phyloP scores from a whole-genome alignment of 2,888 invertebrate genomes.

The Eubasilissa splendida region DNA sequence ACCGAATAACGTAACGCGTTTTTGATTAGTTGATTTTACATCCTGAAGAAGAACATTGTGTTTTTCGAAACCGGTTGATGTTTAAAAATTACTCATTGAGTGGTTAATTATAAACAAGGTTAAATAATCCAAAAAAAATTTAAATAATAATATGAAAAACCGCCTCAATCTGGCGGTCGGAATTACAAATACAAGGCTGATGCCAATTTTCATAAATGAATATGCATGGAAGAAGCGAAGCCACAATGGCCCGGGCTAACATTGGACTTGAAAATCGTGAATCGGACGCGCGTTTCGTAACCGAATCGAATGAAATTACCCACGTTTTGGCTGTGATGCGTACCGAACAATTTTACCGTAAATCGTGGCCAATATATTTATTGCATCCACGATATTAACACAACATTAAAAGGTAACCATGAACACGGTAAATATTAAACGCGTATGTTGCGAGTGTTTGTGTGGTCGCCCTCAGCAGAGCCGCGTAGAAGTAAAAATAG shows the following conservation, averaged over 20 bases:
- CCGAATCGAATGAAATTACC: constrained; percentile 7
- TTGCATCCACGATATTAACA: background rate
- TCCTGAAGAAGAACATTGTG: no score
- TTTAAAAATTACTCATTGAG: no score
- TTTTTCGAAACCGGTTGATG: no score
- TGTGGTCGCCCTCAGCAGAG: background rate
- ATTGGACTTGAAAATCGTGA: constrained; percentile 12
- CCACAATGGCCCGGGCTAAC: background rate
- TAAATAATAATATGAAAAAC: no score
- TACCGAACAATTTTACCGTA: background rate
- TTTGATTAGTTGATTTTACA: no score
- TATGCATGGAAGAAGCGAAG: background rate
- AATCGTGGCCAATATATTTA: constrained; percentile 4
- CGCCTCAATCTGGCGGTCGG: no score
- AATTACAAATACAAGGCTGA: background rate
- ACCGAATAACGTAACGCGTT: no score
- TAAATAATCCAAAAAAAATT: no score
- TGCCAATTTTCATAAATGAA: constrained; percentile 7
- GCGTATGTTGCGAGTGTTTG: background rate
- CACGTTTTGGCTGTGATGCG: background rate
- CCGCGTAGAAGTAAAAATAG: background rate
- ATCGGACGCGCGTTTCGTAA: background rate
- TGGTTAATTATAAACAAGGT: no score
- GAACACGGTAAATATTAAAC: background rate
- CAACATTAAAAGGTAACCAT: background rate